Evolutionary conservation across 2,113 vertebrate species (phyloP).

Genomic region (Neotoma lepida): DNA sequence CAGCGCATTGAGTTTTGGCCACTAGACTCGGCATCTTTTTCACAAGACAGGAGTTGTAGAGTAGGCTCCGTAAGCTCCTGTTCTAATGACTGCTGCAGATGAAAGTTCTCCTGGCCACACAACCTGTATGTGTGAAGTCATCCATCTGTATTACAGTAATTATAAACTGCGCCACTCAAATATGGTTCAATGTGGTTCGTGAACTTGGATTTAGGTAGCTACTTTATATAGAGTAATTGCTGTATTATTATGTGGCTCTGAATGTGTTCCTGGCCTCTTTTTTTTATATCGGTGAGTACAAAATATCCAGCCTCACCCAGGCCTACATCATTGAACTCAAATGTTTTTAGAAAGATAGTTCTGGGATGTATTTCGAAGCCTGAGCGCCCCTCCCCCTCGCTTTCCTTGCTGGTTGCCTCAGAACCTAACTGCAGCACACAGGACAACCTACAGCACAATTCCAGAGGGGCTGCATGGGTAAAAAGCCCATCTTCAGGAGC

Average conservation of each 20-base stretch:
- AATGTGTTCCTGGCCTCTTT: not conserved
- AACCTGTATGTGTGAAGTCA: not conserved
- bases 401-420: not conserved
- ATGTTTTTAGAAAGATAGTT: not conserved
- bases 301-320: not conserved
- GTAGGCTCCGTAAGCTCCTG: not conserved
- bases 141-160: not conserved
- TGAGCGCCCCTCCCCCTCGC: not conserved
- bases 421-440: not conserved
- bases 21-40: not conserved
- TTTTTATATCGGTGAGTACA: conserved; percentile 26
- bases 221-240: not conserved
- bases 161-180: not conserved
- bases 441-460: not conserved
- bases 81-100: not conserved
- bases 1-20: not conserved
- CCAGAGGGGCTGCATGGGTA: too few species aligned
- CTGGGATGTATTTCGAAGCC: not conserved
- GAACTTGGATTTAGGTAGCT: conserved; percentile 16
- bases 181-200: not conserved
- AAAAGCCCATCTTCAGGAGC: not conserved
- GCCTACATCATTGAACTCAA: not conserved
- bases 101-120: not conserved
- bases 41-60: not conserved
- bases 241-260: not conserved